Percentiles rank a stretch among this genome's conserved stretches.
Evolutionary conservation across 2,888 invertebrate species (phyloP).

Genomic region (Lucinisca nassula): DNA sequence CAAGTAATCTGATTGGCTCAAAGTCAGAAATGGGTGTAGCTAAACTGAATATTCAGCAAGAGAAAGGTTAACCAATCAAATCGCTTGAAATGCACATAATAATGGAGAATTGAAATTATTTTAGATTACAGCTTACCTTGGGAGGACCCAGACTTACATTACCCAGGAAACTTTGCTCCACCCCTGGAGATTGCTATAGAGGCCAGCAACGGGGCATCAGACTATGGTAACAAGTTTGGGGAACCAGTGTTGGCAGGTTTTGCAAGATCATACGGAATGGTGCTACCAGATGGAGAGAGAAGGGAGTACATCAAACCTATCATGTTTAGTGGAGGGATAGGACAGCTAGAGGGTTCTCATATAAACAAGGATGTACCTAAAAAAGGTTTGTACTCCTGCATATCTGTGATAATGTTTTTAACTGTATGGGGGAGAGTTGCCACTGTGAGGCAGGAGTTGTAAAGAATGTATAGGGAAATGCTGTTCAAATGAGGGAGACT

Average conservation of each 20-base stretch:
- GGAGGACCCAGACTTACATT: slow-evolving; percentile 93
- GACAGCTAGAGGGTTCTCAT: slow-evolving; percentile 95
- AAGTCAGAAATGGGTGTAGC: too few relatives aligned
- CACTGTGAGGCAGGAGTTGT: too few relatives aligned
- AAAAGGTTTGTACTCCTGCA: slow-evolving; percentile 90
- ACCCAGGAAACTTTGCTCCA: slow-evolving; percentile 96
- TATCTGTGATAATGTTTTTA: too few relatives aligned
- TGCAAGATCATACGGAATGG: slow-evolving; percentile 95
- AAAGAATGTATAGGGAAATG: too few relatives aligned
- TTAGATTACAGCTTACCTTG: slow-evolving; percentile 95
- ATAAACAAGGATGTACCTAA: slow-evolving; percentile 93
- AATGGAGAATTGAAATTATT: slow-evolving; percentile 32
- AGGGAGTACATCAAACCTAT: slow-evolving; percentile 99
- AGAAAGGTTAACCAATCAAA: too few relatives aligned
- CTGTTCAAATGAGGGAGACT: too few relatives aligned
- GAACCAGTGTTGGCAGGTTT: slow-evolving; percentile 98
- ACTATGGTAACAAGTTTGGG: slow-evolving; percentile 99
- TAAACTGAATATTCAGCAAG: too few relatives aligned
- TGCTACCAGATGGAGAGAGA: slow-evolving; percentile 90
- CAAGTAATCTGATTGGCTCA: too few relatives aligned
- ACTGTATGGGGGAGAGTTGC: too few relatives aligned
- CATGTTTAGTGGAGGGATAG: slow-evolving; percentile 99
- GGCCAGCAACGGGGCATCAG: slow-evolving; percentile 99
- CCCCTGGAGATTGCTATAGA: slow-evolving; percentile 97
- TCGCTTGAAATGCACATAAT: too few relatives aligned